Conservation (phyloP, 2,113 vertebrate genomes). For the Phyllostomus discolor region DNA sequence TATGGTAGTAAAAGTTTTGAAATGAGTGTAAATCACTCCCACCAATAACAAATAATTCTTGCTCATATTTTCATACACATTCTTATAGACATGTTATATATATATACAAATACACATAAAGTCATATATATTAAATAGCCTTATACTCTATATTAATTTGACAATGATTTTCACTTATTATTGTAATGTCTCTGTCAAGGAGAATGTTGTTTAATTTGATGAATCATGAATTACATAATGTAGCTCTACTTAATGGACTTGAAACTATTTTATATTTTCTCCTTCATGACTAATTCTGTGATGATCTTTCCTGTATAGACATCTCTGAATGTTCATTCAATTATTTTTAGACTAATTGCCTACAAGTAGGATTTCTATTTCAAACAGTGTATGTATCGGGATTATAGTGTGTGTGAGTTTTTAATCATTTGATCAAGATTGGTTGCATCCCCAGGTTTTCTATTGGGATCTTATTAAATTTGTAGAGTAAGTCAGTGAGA, state of each 20-base stretch:
- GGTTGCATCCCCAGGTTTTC: not conserved
- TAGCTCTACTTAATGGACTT: not conserved
- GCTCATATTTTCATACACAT: not conserved
- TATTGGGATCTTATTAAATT: not conserved
- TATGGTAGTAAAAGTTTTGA: not conserved
- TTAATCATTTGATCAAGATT: constrained; percentile 13
- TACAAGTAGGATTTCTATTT: not conserved
- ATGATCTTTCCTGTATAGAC: not conserved
- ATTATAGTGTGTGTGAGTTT: not conserved
- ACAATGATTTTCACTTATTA: not conserved
- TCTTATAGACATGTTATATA: not conserved
- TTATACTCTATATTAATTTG: not conserved
- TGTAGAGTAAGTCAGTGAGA: not conserved
- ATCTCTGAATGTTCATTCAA: not conserved
- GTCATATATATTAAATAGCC: not conserved
- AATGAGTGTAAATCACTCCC: not conserved
- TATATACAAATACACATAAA: not conserved
- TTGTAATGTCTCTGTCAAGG: not conserved
- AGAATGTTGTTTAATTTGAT: not conserved
- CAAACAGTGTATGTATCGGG: not conserved
- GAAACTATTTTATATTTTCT: constrained; percentile 8
- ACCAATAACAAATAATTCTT: not conserved
- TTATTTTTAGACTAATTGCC: not conserved
- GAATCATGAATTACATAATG: not conserved
- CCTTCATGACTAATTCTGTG: constrained; percentile 8